phyloP scores from a whole-genome alignment of 2,113 vertebrate species.

The Baryphthengus martii region DNA sequence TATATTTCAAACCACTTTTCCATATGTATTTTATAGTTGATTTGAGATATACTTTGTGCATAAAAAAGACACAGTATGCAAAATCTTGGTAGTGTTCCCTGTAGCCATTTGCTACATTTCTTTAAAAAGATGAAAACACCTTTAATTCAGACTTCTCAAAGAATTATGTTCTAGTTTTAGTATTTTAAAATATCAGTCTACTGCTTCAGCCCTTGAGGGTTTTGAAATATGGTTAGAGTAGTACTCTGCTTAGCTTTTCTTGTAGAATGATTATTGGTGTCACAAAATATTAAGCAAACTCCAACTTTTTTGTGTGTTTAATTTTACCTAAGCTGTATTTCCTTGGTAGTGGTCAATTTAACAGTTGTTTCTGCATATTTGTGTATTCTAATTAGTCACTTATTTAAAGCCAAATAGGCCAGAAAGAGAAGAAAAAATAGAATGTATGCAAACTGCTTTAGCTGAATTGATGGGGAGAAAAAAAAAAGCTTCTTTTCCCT shows the following conservation, averaged over 20 bases:
- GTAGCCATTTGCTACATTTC: not conserved
- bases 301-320: not conserved
- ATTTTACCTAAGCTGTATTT: not conserved
- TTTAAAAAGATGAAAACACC: slow-evolving; percentile 31
- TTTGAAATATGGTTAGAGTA: not conserved
- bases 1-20: not conserved
- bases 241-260: not conserved
- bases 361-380: not conserved
- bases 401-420: not conserved
- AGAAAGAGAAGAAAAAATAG: not conserved
- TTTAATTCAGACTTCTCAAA: slow-evolving; percentile 33
- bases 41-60: not conserved
- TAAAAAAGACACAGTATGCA: not conserved
- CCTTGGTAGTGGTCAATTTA: not conserved
- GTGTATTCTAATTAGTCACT: not conserved
- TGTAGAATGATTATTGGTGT: not conserved
- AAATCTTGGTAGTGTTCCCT: not conserved
- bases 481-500: not conserved
- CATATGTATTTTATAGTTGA: not conserved
- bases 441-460: slow-evolving; percentile 22
- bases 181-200: slow-evolving; percentile 15
- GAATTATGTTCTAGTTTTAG: slow-evolving; percentile 26
- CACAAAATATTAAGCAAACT: not conserved
- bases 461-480: not conserved
- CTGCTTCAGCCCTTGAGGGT: not conserved